Evolutionary conservation across 2,888 invertebrate species (phyloP).

Genomic region (Sarcophaga variegata): DNA sequence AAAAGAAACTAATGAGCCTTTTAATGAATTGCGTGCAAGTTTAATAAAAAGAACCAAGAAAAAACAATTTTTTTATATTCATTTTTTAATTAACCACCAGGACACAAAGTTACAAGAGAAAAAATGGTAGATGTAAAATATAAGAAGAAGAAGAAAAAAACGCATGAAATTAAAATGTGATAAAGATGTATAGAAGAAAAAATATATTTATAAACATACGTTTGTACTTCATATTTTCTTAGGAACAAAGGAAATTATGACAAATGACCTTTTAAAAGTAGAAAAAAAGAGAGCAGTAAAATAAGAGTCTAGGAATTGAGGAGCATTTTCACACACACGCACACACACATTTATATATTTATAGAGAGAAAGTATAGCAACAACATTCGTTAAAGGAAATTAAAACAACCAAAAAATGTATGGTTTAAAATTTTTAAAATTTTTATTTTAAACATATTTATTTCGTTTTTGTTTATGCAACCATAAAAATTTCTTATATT

Average conservation of each 20-base stretch:
- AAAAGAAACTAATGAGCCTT: constrained; percentile 43
- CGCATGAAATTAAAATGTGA: constrained; percentile 3
- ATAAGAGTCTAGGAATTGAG: constrained; percentile 21
- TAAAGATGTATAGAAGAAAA: constrained; percentile 13
- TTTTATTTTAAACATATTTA: constrained; percentile 60
- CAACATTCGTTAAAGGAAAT: constrained; percentile 66
- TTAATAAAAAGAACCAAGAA: constrained; percentile 45
- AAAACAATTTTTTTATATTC: constrained; percentile 23
- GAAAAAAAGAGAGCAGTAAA: constrained; percentile 29
- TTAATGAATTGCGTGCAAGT: constrained; percentile 59
- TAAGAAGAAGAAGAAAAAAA: not conserved
- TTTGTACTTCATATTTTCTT: constrained; percentile 17
- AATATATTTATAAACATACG: not conserved
- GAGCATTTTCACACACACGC: constrained; percentile 50
- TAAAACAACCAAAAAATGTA: constrained; percentile 68
- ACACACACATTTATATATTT: constrained; percentile 24
- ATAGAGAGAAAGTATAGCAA: constrained; percentile 51
- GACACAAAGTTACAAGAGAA: constrained; percentile 44
- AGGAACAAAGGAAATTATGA: constrained; percentile 49
- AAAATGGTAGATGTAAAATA: not conserved
- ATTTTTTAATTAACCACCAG: constrained; percentile 58
- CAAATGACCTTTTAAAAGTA: constrained; percentile 39
- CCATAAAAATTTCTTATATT: constrained; percentile 58
- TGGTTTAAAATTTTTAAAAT: constrained; percentile 55
- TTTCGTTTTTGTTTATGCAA: constrained; percentile 24